Conservation (phyloP, 2,113 vertebrate genomes). For the Dasyprocta punctata region DNA sequence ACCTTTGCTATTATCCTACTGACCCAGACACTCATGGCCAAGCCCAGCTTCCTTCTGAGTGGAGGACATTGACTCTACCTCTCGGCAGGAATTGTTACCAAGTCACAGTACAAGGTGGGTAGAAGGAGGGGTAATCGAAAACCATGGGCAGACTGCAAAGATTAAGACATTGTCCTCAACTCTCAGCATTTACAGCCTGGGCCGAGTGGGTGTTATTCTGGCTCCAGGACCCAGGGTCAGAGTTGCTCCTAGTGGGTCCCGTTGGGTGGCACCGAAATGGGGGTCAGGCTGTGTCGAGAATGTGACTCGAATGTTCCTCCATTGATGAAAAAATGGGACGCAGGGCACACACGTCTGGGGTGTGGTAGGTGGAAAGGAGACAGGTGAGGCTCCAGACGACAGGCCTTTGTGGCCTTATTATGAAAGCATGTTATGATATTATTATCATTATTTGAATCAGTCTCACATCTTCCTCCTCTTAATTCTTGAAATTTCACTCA, state of each 20-base stretch:
- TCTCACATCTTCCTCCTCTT: background rate
- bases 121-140: background rate
- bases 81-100: background rate
- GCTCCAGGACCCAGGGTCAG: background rate
- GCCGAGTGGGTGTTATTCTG: background rate
- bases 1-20: background rate
- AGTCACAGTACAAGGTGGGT: background rate
- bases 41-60: background rate
- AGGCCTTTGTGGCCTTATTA: background rate
- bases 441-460: background rate
- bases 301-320: fast-evolving
- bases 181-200: background rate
- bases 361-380: background rate
- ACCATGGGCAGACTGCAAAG: background rate
- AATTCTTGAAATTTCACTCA: background rate
- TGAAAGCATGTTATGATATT: background rate
- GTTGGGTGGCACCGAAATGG: fast-evolving
- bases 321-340: fast-evolving
- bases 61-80: fast-evolving
- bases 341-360: background rate
- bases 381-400: background rate
- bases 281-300: fast-evolving
- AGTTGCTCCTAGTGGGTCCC: background rate
- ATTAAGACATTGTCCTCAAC: no score
- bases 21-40: background rate